Evolutionary conservation across 2,888 invertebrate species (phyloP).

Genomic region (Melangyna quadrimaculata): DNA sequence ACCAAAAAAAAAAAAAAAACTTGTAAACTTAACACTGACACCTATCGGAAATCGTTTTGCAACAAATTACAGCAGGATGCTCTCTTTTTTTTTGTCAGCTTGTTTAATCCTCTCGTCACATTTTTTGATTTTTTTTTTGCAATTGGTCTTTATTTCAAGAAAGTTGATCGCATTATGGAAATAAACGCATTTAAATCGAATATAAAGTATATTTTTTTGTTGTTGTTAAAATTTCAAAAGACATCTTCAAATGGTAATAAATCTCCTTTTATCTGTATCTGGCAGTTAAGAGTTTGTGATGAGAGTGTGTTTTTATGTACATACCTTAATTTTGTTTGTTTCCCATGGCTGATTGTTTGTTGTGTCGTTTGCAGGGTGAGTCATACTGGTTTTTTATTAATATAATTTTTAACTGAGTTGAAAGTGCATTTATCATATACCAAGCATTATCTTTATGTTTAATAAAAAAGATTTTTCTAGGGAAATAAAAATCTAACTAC

Average conservation of each 20-base stretch:
- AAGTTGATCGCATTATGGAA: conserved; percentile 27
- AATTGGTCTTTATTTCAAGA: conserved; percentile 9
- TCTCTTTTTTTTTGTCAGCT: neutral
- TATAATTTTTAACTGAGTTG: too few relatives aligned
- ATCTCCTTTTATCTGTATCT: conserved; percentile 48
- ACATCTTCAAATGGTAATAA: conserved; percentile 52
- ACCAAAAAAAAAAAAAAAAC: neutral
- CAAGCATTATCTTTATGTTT: too few relatives aligned
- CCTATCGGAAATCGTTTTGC: conserved; percentile 30
- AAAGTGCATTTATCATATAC: too few relatives aligned
- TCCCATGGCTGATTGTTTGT: neutral
- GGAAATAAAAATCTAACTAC: too few relatives aligned
- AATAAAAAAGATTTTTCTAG: too few relatives aligned
- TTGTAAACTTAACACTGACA: conserved; percentile 8
- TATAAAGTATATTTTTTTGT: conserved; percentile 6
- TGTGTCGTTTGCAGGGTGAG: neutral
- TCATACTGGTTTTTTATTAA: neutral
- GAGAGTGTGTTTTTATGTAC: neutral
- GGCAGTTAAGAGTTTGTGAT: conserved; percentile 3
- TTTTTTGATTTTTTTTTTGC: neutral
- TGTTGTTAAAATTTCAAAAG: conserved; percentile 10
- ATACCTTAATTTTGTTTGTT: neutral
- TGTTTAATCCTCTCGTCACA: conserved; percentile 18
- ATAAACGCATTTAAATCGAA: conserved; percentile 19
- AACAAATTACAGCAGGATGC: conserved; percentile 34